Base-by-base conservation (phyloP, 2,888 invertebrate species). In the Pilophorus perplexus region DNA sequence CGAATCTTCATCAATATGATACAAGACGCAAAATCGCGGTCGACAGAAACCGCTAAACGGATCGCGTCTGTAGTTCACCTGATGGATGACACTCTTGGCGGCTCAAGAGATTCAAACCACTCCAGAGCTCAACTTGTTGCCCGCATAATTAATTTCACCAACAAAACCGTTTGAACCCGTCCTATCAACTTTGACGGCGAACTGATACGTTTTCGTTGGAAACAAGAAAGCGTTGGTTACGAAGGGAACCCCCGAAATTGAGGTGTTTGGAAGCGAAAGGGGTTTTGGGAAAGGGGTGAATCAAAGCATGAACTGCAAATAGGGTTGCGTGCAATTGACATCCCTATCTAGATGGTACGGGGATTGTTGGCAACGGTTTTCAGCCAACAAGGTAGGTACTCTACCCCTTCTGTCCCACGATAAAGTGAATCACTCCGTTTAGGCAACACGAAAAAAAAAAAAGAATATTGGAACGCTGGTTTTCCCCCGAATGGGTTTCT, bases 301-400 rank as follows among this genome's bases (percentile, higher is more conserved):
- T 22, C 52, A 52, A 52, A 52, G 22, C 52, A 52, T 25, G 28
- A 22, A 28, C 52, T n/a, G 52, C 28, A 52, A 52, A 52, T 28
- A 52, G 52, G 33, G 28, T 33, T 52, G 52, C 52, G 52, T 52
- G 52, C 52, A 52, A 33, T 52, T 52, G 52, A 52, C 52, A 52
- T 28, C 28, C 33, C 52, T 33, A 33, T 52, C 52, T 46, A 23
- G 46, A 23, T 25, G 23, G 23, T 25, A 46, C 46, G 23, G 25
- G 46, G 23, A 25, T 22, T 25, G 46, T 22, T 46, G 14, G 25
- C 22, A 46, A 23, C 23, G 23, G 46, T 4, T 46, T 46, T 46
- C 46, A 46, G 23, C 23, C 46, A 12, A 23, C 10, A 20, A 22
- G 44, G 44, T n/a, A n/a, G n/a, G n/a, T n/a, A n/a, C n/a, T 38